phyloP scores from a whole-genome alignment of 1,140 invertebrate genomes.

The Drosophila persimilis region DNA sequence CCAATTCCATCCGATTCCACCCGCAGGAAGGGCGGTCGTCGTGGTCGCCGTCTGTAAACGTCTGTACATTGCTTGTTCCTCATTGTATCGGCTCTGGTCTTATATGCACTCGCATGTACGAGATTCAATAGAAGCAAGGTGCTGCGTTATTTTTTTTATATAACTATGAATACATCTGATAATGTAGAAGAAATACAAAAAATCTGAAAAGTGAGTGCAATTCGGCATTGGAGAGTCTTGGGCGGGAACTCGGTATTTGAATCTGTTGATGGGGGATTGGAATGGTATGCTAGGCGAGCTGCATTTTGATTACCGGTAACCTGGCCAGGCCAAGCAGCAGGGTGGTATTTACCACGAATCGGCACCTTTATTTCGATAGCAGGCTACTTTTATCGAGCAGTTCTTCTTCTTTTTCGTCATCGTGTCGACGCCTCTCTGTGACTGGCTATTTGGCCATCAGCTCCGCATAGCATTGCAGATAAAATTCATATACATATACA shows the following conservation, averaged over 20 bases:
- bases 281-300: neutral
- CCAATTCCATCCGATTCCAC: constrained; percentile 99
- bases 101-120: neutral
- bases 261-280: neutral
- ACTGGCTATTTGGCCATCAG: constrained; percentile 50
- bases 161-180: constrained; percentile 53
- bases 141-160: constrained; percentile 50
- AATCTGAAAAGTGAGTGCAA: constrained; percentile 30
- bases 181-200: constrained; percentile 57
- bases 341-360: no score
- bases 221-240: neutral
- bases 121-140: constrained; percentile 2
- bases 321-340: no score
- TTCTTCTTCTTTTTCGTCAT: constrained; percentile 29
- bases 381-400: constrained; percentile 21
- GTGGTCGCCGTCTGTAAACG: constrained; percentile 98
- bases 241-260: no score
- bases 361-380: no score
- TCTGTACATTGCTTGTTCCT: no score
- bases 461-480: constrained; percentile 57
- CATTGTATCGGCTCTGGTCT: neutral
- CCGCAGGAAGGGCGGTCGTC: constrained; percentile 99
- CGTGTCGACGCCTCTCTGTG: constrained; percentile 38
- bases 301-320: neutral
- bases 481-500: constrained; percentile 49